Evolutionary conservation across 23 tunicate genomes (phyloP), one percentile per base, ranked within the genome.

Genomic region (Phallusia fumigata): DNA sequence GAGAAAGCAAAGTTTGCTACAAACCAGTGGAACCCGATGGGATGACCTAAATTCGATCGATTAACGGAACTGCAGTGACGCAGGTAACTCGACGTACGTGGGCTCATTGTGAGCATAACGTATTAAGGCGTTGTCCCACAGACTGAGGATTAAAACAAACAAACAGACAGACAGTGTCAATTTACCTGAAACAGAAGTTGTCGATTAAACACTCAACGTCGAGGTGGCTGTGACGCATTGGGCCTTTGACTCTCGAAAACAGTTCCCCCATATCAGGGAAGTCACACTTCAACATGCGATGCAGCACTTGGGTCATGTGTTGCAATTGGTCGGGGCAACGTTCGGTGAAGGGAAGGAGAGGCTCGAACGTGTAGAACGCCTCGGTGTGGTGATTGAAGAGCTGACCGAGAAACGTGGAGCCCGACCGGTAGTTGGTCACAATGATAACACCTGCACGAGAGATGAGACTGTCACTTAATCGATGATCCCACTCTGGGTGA

Each of bases 381-480:
- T 86, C 94, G 24, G 98, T 88, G 65, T 94, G 98, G 36, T 94
- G 98, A 74, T 94, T 94, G 64, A 94, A 94, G n/a, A 94, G 84
- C 65, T 94, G 85, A 6, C 98, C 98, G 30, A 94, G 83, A 83
- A 94, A 94, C 26, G 98, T 94, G 19, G 98, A 94, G 21, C 98
- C 98, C 11, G 98, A 94, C 30, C 98, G 84, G 75, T 94, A 94
- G 88, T 94, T 94, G 16, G 98, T 94, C 13, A 92, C 40, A 53
- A 92, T 52, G 49, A 92, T 73, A 0, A 92, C 86, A 79, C 91
- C 97, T 92, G 28, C 11, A 13, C 69, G 13, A 8, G 16, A 22
- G 69, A 58, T 58, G 3, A 13, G 13, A 40, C 5, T 40, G 47
- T 40, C 47, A 40, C 10, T 40, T 40, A 40, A 40, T 40, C 47